Percentiles rank a stretch among this genome's conserved stretches.
These are phyloP conservation scores for Microcebus lehilahytsara DNA, from an alignment of 2,113 vertebrate genomes.

Conservation along the genomic window DNA sequence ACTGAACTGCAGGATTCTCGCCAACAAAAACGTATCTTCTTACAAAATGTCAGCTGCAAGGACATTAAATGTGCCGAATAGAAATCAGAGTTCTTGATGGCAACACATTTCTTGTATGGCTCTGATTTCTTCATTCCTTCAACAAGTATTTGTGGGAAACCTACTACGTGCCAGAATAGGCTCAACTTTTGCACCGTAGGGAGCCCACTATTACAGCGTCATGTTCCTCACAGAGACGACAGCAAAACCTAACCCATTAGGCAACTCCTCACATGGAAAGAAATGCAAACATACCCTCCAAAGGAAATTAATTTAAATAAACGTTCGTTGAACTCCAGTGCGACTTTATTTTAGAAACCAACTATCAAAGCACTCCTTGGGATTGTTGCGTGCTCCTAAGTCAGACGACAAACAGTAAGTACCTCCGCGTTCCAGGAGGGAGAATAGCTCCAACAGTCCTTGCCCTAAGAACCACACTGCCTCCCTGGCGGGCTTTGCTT, in stretches of 20 bases:
- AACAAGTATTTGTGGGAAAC: background rate
- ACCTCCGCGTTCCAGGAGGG: background rate
- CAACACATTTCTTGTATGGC: background rate
- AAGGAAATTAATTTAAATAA: background rate
- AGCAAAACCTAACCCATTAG: background rate
- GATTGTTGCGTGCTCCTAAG: background rate
- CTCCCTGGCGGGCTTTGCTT: background rate
- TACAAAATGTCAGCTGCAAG: background rate
- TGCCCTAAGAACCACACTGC: background rate
- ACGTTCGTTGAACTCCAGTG: background rate
- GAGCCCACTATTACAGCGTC: background rate
- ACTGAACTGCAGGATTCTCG: background rate
- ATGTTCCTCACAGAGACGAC: background rate
- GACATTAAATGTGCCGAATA: background rate
- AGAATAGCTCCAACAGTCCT: background rate
- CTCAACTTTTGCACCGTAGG: background rate
- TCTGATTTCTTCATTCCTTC: slow-evolving; percentile 24
- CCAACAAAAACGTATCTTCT: slow-evolving; percentile 39
- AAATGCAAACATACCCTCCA: background rate
- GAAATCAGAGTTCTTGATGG: background rate
- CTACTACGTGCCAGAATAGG: background rate
- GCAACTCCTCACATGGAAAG: background rate
- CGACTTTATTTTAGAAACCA: background rate
- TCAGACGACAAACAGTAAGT: background rate
- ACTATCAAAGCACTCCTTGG: background rate